Conservation (phyloP, 2,888 invertebrate species). For the Apotomis turbidana region DNA sequence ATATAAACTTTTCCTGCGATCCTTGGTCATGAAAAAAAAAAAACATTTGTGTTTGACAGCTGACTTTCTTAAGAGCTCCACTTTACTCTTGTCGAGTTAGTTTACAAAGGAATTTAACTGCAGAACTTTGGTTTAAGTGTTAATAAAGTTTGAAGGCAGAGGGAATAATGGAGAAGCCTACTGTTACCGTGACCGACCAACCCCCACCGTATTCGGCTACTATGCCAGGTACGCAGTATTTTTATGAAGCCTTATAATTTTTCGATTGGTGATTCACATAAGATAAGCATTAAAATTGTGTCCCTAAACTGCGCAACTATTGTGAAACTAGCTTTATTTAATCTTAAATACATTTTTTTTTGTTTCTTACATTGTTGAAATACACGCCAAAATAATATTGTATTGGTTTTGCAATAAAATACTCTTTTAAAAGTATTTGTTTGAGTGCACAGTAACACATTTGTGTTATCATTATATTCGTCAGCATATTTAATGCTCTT, state of each 20-base stretch:
- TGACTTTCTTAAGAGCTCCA: conserved; percentile 37
- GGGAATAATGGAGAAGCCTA: conserved; percentile 70
- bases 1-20: not conserved
- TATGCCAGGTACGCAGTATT: conserved; percentile 60
- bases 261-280: conserved; percentile 60
- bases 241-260: conserved; percentile 50
- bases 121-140: conserved; percentile 17
- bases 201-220: conserved; percentile 83
- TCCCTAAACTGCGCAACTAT: conserved; percentile 43
- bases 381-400: not conserved
- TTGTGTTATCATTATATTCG: conserved; percentile 28
- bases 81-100: conserved; percentile 14
- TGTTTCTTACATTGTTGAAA: not conserved
- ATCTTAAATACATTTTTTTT: not conserved
- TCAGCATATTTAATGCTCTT: conserved; percentile 23
- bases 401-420: not conserved
- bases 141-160: conserved; percentile 4
- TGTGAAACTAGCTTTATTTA: conserved; percentile 15
- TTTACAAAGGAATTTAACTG: conserved; percentile 23
- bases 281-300: conserved; percentile 53
- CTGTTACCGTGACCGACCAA: conserved; percentile 63
- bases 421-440: conserved; percentile 2
- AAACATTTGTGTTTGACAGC: conserved; percentile 44
- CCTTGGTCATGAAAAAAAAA: no score
- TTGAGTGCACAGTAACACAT: not conserved